Evolutionary conservation across 1,140 invertebrate genomes (phyloP), one percentile per base, ranked within the genome.

Genomic region (Procambarus clarkii): DNA sequence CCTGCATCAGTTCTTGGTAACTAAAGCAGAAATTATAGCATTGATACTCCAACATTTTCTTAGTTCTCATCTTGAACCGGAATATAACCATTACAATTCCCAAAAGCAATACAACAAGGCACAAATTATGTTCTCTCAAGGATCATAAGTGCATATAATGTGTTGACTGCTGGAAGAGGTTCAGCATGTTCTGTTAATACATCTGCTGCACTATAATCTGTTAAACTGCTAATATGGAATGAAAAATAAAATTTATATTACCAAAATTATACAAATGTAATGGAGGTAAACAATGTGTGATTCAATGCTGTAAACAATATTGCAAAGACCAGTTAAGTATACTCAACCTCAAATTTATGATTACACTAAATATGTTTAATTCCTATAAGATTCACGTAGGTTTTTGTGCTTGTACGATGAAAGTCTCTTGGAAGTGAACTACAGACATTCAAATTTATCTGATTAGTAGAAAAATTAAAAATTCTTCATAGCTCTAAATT

Each of bases 101-200:
- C 24, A 74, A 86, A 86, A 86, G 83, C 21, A 86, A 76, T 64
- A 76, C 69, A 85, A 54, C 82, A 86, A 86, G 83, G 83, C 83
- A 86, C 83, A 86, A 86, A 74, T 76, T 71, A 85, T 85, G 34
- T 84, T 44, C 24, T 69, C 34, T 84, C 58, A 34, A 15, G 24
- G 69, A 77, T 74, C 45, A 76, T 48, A 46, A 79, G 48, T 79
- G 77, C 77, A 79, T 79, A 79, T 48, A 24, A 13, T 46, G 15
- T 48, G 21, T 48, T 18, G 45, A 50, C 48, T 79, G 77, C 77
- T 79, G 77, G 18, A 34, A 5, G 69, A 34, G 69, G 69, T 74
- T 34, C 69, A 74, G 18, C 8, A 69, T 18, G 18, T 69, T 18
- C 64, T 69, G 11, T 18, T 69, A 21, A 18, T 34, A 0, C 34